These are phyloP conservation scores for Hepsetus odoe DNA, from an alignment of 2,113 vertebrate genomes.

Conservation along the genomic window DNA sequence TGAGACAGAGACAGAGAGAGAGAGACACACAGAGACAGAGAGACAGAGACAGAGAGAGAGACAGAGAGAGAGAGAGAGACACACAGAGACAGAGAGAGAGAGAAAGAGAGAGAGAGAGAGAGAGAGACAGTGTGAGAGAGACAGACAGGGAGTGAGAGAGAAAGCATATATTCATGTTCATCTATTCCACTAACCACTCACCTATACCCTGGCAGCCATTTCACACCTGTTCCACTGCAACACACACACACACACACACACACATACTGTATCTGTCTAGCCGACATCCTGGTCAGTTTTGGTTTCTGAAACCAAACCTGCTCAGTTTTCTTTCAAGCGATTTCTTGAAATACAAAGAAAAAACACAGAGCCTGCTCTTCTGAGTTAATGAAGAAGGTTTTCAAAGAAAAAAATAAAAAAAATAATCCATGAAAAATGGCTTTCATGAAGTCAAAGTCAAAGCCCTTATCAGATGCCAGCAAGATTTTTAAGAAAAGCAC, in stretches of 20 bases:
- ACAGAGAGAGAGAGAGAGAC: slow-evolving; percentile 8
- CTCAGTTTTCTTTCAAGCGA: neutral
- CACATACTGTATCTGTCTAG: slow-evolving; percentile 9
- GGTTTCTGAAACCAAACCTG: neutral
- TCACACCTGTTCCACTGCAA: neutral
- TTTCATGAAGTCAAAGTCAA: no score
- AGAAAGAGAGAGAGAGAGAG: neutral
- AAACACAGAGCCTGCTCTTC: no score
- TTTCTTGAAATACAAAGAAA: no score
- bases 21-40: slow-evolving; percentile 3
- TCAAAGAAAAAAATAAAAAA: no score
- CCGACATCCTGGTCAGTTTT: slow-evolving; percentile 36
- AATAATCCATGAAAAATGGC: no score
- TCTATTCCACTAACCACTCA: slow-evolving; percentile 1
- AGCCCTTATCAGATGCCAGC: no score
- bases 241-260: neutral
- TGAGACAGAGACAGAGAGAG: neutral
- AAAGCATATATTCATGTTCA: neutral
- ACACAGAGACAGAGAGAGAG: neutral
- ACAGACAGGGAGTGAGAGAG: no score
- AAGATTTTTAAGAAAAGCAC: neutral
- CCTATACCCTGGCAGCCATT: neutral
- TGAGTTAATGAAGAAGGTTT: no score
- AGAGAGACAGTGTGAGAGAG: neutral
- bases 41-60: neutral